These are phyloP conservation scores for Ypsolopha scabrella DNA, from an alignment of 2,888 invertebrate species.

Conservation along the genomic window DNA sequence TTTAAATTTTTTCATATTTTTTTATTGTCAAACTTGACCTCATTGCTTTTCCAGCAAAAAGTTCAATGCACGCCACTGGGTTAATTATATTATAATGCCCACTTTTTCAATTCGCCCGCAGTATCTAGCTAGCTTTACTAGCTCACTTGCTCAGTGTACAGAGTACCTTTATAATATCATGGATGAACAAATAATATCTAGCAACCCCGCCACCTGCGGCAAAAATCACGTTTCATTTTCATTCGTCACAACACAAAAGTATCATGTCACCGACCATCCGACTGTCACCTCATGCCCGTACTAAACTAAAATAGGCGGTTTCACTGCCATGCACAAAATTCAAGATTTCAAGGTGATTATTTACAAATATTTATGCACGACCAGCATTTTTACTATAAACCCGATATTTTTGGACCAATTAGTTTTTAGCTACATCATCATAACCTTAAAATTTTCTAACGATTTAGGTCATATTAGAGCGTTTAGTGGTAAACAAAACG, in stretches of 20 bases:
- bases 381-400: slow-evolving; percentile 5
- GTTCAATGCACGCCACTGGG: too few relatives aligned
- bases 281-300: slow-evolving; percentile 62
- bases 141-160: too few relatives aligned
- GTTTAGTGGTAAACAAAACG: slow-evolving; percentile 2
- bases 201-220: too few relatives aligned
- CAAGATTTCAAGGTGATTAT: slow-evolving; percentile 55
- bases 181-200: too few relatives aligned
- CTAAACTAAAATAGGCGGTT: slow-evolving; percentile 48
- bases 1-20: too few relatives aligned
- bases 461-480: slow-evolving; percentile 6
- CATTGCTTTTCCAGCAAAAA: too few relatives aligned
- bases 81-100: too few relatives aligned
- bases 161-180: too few relatives aligned
- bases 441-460: slow-evolving; percentile 35
- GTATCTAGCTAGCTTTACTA: too few relatives aligned
- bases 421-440: slow-evolving; percentile 39
- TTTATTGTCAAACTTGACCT: too few relatives aligned
- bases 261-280: slow-evolving; percentile 16
- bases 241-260: slow-evolving; percentile 11
- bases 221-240: slow-evolving; percentile 15
- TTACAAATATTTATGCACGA: slow-evolving; percentile 3
- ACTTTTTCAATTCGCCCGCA: too few relatives aligned
- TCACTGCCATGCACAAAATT: slow-evolving; percentile 65
- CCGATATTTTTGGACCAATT: background rate